phyloP scores from a whole-genome alignment of 92 coral and sea anemone species.

The Ricordea florida region DNA sequence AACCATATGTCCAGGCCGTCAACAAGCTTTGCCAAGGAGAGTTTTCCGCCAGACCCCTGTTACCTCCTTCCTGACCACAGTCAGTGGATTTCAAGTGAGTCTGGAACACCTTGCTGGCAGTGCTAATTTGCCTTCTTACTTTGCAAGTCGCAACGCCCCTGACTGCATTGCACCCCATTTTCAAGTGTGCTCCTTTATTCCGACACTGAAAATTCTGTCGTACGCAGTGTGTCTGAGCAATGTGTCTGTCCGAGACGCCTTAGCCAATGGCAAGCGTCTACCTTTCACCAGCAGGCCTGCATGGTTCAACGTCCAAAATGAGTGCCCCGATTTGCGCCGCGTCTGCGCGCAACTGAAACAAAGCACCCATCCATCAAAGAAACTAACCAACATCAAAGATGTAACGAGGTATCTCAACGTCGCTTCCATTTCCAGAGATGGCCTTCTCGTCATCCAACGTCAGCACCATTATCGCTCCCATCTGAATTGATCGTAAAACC shows the following conservation, averaged over 20 bases:
- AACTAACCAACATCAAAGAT: slow-evolving; percentile 29
- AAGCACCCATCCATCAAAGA: slow-evolving; percentile 44
- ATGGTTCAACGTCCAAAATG: slow-evolving; percentile 9
- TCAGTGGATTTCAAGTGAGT: too few relatives aligned
- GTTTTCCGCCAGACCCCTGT: slow-evolving; percentile 41
- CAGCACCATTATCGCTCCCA: slow-evolving; percentile 18
- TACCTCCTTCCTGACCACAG: slow-evolving; percentile 20
- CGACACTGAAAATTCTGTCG: too few relatives aligned
- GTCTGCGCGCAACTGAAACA: slow-evolving; percentile 24
- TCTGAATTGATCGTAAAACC: slow-evolving; percentile 40
- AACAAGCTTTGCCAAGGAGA: too few relatives aligned
- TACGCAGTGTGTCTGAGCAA: too few relatives aligned
- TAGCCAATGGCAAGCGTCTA: not conserved
- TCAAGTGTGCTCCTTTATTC: too few relatives aligned
- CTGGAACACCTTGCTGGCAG: slow-evolving; percentile 2
- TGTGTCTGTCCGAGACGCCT: not conserved
- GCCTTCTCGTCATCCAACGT: slow-evolving; percentile 30
- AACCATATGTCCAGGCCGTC: not conserved
- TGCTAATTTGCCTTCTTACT: too few relatives aligned
- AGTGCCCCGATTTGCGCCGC: slow-evolving; percentile 7
- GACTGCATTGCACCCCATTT: too few relatives aligned
- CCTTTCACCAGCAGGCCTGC: slow-evolving; percentile 22
- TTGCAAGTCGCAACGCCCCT: too few relatives aligned
- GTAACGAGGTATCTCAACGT: slow-evolving; percentile 20
- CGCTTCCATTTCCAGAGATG: slow-evolving; percentile 15